Evolutionary conservation across 53 echinoderm and acorn worm genomes (phyloP), one percentile per base, ranked within the genome.

Genomic region (Echinarachnius parma): DNA sequence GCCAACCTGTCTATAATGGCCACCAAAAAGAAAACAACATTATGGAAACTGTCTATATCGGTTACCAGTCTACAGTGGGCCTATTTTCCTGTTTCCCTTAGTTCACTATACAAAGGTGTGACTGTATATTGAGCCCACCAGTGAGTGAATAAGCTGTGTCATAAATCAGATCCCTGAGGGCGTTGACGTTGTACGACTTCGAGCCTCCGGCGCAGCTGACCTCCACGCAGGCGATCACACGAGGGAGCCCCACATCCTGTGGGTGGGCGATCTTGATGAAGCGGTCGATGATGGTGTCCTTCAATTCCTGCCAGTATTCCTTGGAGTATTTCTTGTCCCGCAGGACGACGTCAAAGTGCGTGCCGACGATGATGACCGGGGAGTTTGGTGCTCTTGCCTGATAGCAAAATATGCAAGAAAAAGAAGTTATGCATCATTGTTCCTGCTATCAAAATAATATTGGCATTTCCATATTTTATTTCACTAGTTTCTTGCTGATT

Each of bases 301-400:
- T 87, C 37, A 96, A 68, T 20, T 96, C 96, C 4, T 85, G 82
- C 87, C 91, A 88, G 66, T 86, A 96, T 10, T 96, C 91, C 21
- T 67, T 77, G 34, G 85, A 87, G 39, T 85, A 96, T 26, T 83
- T 85, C 64, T 85, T 82, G 37, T 82, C 82, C 2, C 78, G 81
- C 16, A 53, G 4, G 71, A 93, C 36, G 31, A 90, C 46, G 53
- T 96, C 96, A 36, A 85, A 85, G 62, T 96, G 96, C 1, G 96
- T 96, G 64, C 96, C 96, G 0, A 96, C 87, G 21, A 96, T 66
- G 22, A 96, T 85, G 54, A 90, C 90, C 5, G 96, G 96, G 2
- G 96, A 96, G 65, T 96, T 90, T 14, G 96, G 96, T 28, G 96
- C 96, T 55, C 96, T 82, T 10, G 90, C 96, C 96, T 96, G 81